A percentile compares a stretch with the other conserved stretches of the same genome.
Conservation (phyloP, 1,140 invertebrate species). For the Pemphigus obesinymphae region DNA sequence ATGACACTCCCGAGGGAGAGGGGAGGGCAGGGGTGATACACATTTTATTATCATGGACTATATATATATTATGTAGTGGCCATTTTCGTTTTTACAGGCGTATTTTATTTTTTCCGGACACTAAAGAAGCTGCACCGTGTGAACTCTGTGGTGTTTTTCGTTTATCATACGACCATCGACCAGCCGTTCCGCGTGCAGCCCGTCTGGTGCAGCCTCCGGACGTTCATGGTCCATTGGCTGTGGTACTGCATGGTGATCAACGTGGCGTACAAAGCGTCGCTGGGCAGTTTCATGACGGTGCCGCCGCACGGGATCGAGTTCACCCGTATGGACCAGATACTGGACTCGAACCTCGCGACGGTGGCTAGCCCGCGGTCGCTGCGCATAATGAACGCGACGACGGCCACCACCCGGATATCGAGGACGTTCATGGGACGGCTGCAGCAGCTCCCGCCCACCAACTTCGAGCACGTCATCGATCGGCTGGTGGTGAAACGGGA, state of each 20-base stretch:
- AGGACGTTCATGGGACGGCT: slow-evolving; percentile 40
- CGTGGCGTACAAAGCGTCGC: slow-evolving; percentile 44
- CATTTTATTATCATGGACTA: too few relatives aligned
- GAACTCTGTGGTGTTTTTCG: slow-evolving; percentile 32
- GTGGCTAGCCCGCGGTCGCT: slow-evolving; percentile 40
- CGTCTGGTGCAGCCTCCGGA: slow-evolving; percentile 14
- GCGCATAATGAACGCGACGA: slow-evolving; percentile 42
- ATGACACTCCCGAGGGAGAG: too few relatives aligned
- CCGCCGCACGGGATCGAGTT: slow-evolving; percentile 42
- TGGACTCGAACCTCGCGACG: slow-evolving; percentile 39
- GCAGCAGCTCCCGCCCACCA: slow-evolving; percentile 25
- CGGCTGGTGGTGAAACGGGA: slow-evolving; percentile 42
- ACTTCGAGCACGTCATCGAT: slow-evolving; percentile 43
- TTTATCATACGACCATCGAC: slow-evolving; percentile 41
- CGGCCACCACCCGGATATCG: slow-evolving; percentile 14
- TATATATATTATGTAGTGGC: too few relatives aligned
- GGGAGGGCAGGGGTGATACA: too few relatives aligned
- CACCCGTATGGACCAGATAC: slow-evolving; percentile 40
- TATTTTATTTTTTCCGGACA: not conserved
- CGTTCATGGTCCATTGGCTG: slow-evolving; percentile 43
- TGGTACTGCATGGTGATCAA: slow-evolving; percentile 44
- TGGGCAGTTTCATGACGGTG: slow-evolving; percentile 45
- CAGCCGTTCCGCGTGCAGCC: slow-evolving; percentile 39
- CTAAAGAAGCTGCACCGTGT: not conserved
- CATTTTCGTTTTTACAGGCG: not conserved